Evolutionary conservation across 2,113 vertebrate genomes (phyloP).

Genomic region (Neomonachus schauinslandi): DNA sequence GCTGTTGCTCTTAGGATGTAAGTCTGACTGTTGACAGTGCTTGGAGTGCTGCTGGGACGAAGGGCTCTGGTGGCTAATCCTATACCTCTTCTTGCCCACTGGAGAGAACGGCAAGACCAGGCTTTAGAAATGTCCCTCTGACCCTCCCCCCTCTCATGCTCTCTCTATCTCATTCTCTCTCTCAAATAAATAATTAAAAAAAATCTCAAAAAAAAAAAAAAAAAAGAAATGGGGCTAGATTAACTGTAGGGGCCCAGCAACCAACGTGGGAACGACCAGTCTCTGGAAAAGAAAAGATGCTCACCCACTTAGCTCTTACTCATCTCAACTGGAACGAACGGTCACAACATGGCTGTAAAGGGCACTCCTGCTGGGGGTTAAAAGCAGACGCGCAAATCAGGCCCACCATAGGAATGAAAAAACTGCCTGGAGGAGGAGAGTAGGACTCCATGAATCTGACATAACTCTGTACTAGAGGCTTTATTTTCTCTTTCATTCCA

Average conservation of each 20-base stretch:
- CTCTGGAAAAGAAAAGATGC: not conserved
- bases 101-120: not conserved
- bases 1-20: not conserved
- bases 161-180: no score
- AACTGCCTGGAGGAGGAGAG: not conserved
- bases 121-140: not conserved
- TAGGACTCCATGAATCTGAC: not conserved
- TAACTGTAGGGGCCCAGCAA: not conserved
- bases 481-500: conserved; percentile 14
- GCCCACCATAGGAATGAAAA: not conserved
- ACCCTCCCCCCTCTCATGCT: no score
- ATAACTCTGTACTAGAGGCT: not conserved
- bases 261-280: not conserved
- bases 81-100: not conserved
- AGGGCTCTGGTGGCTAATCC: not conserved
- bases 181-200: no score
- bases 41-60: not conserved
- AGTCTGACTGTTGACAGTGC: not conserved
- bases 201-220: no score
- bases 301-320: not conserved
- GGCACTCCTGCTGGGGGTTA: not conserved
- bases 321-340: not conserved
- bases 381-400: not conserved
- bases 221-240: not conserved
- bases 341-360: not conserved